Conservation (phyloP, 2,888 invertebrate genomes). For the Diaphora mendica region DNA sequence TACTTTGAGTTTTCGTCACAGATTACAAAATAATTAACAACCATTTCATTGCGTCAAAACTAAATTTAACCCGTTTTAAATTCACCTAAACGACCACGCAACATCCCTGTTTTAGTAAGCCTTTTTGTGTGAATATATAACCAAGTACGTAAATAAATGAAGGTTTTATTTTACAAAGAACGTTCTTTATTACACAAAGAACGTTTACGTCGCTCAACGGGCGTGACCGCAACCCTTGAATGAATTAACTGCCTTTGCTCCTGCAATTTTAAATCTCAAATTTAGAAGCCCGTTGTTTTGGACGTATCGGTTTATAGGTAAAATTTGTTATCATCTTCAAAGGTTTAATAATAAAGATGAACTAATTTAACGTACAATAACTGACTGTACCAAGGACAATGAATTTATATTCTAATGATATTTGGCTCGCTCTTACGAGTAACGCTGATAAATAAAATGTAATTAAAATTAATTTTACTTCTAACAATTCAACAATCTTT, state of each 20-base stretch:
- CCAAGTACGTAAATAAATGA: conserved; percentile 55
- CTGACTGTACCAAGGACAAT: too few species aligned
- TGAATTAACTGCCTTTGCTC: conserved; percentile 45
- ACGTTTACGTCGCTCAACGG: conserved; percentile 49
- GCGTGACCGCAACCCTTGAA: conserved; percentile 41
- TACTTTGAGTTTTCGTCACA: too few species aligned
- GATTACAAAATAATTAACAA: neutral
- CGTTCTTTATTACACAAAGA: conserved; percentile 51
- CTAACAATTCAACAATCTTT: too few species aligned
- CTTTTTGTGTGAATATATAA: conserved; percentile 54
- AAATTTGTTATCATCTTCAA: conserved; percentile 16
- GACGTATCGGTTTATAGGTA: conserved; percentile 23
- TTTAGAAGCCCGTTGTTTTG: conserved; percentile 27
- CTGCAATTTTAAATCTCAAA: conserved; percentile 46
- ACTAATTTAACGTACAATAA: neutral
- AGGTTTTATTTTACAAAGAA: conserved; percentile 54
- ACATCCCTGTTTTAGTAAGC: conserved; percentile 38
- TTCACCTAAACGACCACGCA: conserved; percentile 46
- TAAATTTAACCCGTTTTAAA: conserved; percentile 42
- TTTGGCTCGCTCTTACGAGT: too few species aligned
- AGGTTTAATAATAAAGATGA: neutral
- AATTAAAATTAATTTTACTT: too few species aligned
- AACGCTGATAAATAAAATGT: too few species aligned
- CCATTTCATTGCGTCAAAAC: conserved; percentile 16
- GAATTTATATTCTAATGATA: too few species aligned